Percentiles rank a stretch among this genome's conserved stretches.
Conservation (phyloP, 2,797 vertebrate genomes). For the Sebastes trivittatus region DNA sequence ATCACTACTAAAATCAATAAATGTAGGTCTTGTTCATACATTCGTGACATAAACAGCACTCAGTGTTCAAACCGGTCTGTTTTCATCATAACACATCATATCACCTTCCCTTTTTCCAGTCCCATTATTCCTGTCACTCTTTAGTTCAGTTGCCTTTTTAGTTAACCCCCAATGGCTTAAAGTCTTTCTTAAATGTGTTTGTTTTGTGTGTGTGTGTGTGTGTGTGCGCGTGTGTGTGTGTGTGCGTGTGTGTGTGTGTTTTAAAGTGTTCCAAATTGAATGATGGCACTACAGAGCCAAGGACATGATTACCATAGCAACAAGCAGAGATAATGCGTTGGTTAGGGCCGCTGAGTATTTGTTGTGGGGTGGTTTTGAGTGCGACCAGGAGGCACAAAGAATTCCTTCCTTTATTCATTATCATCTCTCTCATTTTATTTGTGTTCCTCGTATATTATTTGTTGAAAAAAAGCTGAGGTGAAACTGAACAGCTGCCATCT, state of each 20-base stretch:
- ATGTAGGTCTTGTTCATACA: neutral
- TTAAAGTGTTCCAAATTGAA: conserved; percentile 39
- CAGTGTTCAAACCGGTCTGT: neutral
- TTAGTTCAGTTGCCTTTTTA: neutral
- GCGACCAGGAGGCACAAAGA: conserved; percentile 24
- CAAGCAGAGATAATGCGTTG: conserved; percentile 51
- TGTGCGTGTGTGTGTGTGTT: neutral
- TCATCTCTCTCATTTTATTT: neutral
- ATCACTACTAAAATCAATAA: neutral
- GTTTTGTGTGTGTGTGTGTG: neutral
- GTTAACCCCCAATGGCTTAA: neutral
- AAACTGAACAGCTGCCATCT: neutral
- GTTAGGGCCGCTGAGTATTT: conserved; percentile 39
- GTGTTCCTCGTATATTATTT: neutral
- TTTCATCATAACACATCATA: neutral
- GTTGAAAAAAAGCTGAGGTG: neutral
- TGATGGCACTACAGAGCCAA: conserved; percentile 49
- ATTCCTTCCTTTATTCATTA: conserved; percentile 41
- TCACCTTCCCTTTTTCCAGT: neutral
- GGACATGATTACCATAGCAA: conserved; percentile 72
- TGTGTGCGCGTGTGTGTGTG: too few species aligned
- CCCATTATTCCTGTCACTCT: neutral
- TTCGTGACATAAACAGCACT: neutral
- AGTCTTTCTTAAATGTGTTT: neutral
- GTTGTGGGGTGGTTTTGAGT: conserved; percentile 42